Conservation (phyloP, 2,797 vertebrate species). For the Bryconaethiops microstoma region DNA sequence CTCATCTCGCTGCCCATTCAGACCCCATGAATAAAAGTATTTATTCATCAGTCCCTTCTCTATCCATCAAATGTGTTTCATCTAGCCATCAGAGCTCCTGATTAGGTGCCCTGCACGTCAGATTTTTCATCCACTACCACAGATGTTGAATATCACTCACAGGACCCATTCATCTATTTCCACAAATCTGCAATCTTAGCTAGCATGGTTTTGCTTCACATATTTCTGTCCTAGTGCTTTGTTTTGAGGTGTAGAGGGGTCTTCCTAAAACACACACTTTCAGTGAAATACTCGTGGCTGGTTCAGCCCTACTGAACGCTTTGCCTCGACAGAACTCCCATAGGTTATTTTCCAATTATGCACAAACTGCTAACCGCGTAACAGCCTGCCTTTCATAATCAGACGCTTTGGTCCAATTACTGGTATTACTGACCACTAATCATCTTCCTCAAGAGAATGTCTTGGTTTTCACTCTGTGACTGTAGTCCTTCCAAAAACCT, state of each 20-base stretch:
- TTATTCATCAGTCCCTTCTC: constrained; percentile 20
- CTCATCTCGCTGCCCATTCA: constrained; percentile 39
- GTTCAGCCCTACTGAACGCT: constrained; percentile 51
- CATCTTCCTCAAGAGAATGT: constrained; percentile 1
- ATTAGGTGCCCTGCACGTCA: constrained; percentile 16
- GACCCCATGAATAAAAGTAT: constrained; percentile 21
- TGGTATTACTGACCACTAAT: constrained; percentile 18
- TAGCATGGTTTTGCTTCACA: constrained; percentile 58
- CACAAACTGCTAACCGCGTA: constrained; percentile 4
- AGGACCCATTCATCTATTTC: constrained; percentile 46
- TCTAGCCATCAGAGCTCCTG: constrained; percentile 43
- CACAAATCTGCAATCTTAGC: constrained; percentile 55
- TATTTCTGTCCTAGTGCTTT: constrained; percentile 29
- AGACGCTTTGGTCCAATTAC: constrained; percentile 1
- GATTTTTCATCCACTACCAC: constrained; percentile 55
- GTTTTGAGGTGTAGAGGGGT: constrained; percentile 49
- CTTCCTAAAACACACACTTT: constrained; percentile 19
- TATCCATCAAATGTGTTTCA: constrained; percentile 26
- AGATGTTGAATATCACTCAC: constrained; percentile 55
- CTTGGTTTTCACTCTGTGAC: not conserved
- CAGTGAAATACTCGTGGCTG: constrained; percentile 50
- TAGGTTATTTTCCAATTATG: constrained; percentile 11
- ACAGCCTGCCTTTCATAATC: constrained; percentile 22
- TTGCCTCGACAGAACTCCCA: not conserved
- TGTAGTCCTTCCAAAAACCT: not conserved